Conservation (phyloP, 2,113 vertebrate genomes). For the Dascyllus trimaculatus region DNA sequence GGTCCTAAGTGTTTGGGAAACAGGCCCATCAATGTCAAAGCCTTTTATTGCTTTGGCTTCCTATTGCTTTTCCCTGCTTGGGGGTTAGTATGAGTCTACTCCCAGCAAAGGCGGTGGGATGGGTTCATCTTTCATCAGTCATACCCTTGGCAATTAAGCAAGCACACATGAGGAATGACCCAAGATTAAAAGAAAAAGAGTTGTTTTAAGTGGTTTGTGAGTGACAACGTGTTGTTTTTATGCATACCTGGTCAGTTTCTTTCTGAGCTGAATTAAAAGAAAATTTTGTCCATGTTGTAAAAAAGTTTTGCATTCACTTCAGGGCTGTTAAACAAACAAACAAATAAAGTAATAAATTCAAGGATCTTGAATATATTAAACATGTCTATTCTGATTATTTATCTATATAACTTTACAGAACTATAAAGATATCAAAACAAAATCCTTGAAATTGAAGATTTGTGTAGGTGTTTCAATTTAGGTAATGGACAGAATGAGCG, state of each 20-base stretch:
- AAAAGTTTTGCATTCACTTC: no score
- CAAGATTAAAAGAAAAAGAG: constrained; percentile 47
- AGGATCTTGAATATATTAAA: no score
- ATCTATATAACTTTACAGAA: no score
- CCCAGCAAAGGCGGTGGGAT: constrained; percentile 48
- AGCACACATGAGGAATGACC: constrained; percentile 65
- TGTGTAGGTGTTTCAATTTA: no score
- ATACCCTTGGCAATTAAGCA: constrained; percentile 71
- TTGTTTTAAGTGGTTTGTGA: constrained; percentile 38
- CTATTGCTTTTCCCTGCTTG: constrained; percentile 81
- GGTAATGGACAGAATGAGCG: no score
- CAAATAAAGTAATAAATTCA: no score
- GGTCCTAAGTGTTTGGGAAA: constrained; percentile 82
- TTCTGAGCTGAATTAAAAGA: background rate
- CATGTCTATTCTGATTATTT: no score
- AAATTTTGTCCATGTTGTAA: background rate
- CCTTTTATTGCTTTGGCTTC: constrained; percentile 82
- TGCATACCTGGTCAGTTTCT: background rate
- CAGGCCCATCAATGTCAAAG: constrained; percentile 81
- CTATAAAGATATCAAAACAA: no score
- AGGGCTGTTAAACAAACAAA: no score
- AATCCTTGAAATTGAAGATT: no score
- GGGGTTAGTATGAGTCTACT: constrained; percentile 66
- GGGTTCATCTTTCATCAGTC: constrained; percentile 75
- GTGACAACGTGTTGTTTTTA: constrained; percentile 12